A percentile compares a stretch with the other conserved stretches of the same genome.
phyloP scores from a whole-genome alignment of 2,888 invertebrate species.

The Andrena bicolor region DNA sequence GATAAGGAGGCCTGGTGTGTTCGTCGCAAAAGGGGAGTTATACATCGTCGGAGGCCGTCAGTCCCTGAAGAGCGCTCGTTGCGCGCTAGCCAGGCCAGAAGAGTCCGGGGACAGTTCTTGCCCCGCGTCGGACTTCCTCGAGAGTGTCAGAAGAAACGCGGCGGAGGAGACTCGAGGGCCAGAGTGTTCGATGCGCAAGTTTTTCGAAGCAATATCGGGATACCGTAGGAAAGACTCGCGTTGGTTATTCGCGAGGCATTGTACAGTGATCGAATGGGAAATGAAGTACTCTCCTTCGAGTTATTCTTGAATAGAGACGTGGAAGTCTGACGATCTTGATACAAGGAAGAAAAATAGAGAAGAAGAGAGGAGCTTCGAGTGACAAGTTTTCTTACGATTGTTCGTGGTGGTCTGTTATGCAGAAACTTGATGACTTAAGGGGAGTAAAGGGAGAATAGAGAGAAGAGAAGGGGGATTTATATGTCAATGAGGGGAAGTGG shows the following conservation, averaged over 20 bases:
- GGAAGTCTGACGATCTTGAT: too few relatives aligned
- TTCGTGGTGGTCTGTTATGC: background rate
- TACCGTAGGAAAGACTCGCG: too few relatives aligned
- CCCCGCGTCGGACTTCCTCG: too few relatives aligned
- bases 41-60: constrained; percentile 49
- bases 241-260: background rate
- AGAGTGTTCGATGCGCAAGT: background rate
- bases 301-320: background rate
- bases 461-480: background rate
- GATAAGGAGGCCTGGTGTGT: constrained; percentile 64
- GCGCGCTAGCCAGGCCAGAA: constrained; percentile 21
- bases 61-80: constrained; percentile 56
- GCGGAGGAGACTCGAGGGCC: background rate
- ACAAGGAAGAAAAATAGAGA: too few relatives aligned
- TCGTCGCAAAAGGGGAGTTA: constrained; percentile 59
- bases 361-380: too few relatives aligned
- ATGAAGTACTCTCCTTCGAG: background rate
- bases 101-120: background rate
- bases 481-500: background rate
- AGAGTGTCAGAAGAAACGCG: background rate
- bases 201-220: background rate
- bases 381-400: too few relatives aligned
- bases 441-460: background rate
- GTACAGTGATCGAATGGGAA: background rate
- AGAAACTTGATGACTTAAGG: background rate